Base-by-base conservation (phyloP, 2,888 invertebrate species). In the Drosophila nr. fundita region DNA sequence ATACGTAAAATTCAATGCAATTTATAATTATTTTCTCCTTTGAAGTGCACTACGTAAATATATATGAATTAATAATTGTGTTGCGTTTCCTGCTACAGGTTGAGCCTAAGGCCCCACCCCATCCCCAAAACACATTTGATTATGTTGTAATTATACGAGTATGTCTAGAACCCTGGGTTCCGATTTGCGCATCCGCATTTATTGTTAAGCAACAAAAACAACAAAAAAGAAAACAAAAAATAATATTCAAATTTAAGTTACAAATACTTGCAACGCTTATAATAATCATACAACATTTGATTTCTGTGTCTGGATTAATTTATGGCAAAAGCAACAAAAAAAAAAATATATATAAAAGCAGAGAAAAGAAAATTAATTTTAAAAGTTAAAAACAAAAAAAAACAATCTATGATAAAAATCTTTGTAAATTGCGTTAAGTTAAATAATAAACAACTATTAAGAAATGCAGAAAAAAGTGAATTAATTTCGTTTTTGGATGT, bases 391-490 rank as follows among this genome's bases (percentile, higher is more conserved):
- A 32, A 32, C 32, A 32, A 63, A 62, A 21, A 66, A 73, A 60
- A 54, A 5, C 55, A 53, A 52, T 75, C 66, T 86, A 77, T 75
- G 69, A 85, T 77, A 71, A 73, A 70, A 88, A 70, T 87, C 84
- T 84, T 87, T 86, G 85, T 86, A 86, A 87, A 86, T 86, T 87
- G 85, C 86, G 85, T 86, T 86, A 86, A 86, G 85, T 86, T 86
- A 86, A 89, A 77, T 82, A 84, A 89, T 78, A 84, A 86, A 89
- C 63, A 63, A 78, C 59, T 72, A 81, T 78, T 72, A 83, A 76
- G 70, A 78, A 86, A 54, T 68, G 66, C 65, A 59, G 18, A 18
- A 24, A 5, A 0, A 21, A 13, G 21, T 21, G 6, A 0, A 42
- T 21, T 13, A 42, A 13, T 21, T 21, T 45, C 2, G 2, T 1